Evolutionary conservation across 2,797 vertebrate genomes (phyloP), one percentile per base, ranked within the genome.

Genomic region (Urosaurus nigricauda): DNA sequence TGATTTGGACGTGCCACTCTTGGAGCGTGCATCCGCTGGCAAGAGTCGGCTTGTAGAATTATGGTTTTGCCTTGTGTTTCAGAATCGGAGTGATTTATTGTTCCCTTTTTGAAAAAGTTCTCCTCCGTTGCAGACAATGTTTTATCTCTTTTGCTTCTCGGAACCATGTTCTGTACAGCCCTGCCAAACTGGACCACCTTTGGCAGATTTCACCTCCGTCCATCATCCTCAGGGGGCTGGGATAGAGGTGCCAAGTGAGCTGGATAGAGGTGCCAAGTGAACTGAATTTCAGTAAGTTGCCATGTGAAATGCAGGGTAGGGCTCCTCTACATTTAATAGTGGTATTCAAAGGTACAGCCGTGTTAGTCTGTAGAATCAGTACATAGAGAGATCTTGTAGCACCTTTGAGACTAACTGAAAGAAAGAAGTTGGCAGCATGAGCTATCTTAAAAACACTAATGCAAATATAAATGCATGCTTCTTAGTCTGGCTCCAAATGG

Each of bases 1-100:
- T 91, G 96, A 96, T 96, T 95, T 95, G 94, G 75, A 91, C 88
- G 96, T 94, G 96, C 26, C 5, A 32, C 74, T 56, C 29, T 14
- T 0, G 1, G 53, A 5, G 8, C 13, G 40, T 17, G 37, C 43
- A 1, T 29, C 16, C 35, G 2, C 35, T 35, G 78, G 40, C 70
- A 32, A 5, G 26, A 47, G 16, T 9, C 24, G 43, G 83, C 83
- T 35, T 60, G 24, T 71, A 5, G 79, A 43, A 13, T 13, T 11
- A 43, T 37, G 24, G 2, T 24, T 51, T 5, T 2, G 70, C 65
- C 32, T 84, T 1, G 14, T 24, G 21, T 24, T 21, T 1, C 21
- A 17, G 21, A 4, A 7, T 19, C 7, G 0, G 71, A n/a, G 8
- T 35, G 73, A 24, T 4, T n/a, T 24, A 7, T 24, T 26, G 11